Evolutionary conservation across 1,140 invertebrate genomes (phyloP).

Genomic region (Drosophila pruinosa): DNA sequence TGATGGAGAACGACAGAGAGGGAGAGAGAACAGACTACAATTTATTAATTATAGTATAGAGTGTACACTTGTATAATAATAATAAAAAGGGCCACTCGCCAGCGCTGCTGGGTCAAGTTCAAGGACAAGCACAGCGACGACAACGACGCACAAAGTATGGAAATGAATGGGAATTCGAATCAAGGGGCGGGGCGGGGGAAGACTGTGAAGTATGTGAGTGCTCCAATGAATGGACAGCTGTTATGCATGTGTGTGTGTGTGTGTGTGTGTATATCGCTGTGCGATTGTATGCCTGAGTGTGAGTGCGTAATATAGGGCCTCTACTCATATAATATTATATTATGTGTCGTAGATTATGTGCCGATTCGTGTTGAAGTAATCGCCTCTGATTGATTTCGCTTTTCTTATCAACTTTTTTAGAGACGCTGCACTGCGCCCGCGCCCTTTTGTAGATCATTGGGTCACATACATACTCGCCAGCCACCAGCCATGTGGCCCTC

Average conservation of each 20-base stretch:
- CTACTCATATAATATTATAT: conserved; percentile 18
- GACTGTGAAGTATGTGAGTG: not conserved
- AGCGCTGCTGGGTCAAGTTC: conserved; percentile 70
- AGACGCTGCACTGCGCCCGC: conserved; percentile 39
- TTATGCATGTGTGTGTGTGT: conserved; percentile 4
- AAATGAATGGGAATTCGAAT: conserved; percentile 57
- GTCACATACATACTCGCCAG: conserved; percentile 48
- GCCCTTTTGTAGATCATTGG: conserved; percentile 77
- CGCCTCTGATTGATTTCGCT: conserved; percentile 59
- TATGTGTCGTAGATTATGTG: conserved; percentile 17
- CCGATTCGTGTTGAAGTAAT: conserved; percentile 27
- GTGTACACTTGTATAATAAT: conserved; percentile 60
- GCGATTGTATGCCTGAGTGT: not conserved
- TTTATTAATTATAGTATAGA: conserved; percentile 65
- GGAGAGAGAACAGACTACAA: conserved; percentile 25
- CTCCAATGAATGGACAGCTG: conserved; percentile 23
- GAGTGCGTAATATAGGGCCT: conserved; percentile 8
- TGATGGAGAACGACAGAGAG: not conserved
- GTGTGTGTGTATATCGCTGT: conserved; percentile 7
- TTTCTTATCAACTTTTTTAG: conserved; percentile 37
- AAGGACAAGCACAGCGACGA: conserved; percentile 59
- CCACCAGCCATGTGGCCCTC: conserved; percentile 42
- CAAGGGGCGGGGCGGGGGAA: conserved; percentile 7
- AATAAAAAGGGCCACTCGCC: conserved; percentile 59
- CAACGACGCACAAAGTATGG: conserved; percentile 35